A percentile compares a stretch with the other conserved stretches of the same genome.
Evolutionary conservation across 2,797 vertebrate species (phyloP).

Genomic region (Myotis pilosus): DNA sequence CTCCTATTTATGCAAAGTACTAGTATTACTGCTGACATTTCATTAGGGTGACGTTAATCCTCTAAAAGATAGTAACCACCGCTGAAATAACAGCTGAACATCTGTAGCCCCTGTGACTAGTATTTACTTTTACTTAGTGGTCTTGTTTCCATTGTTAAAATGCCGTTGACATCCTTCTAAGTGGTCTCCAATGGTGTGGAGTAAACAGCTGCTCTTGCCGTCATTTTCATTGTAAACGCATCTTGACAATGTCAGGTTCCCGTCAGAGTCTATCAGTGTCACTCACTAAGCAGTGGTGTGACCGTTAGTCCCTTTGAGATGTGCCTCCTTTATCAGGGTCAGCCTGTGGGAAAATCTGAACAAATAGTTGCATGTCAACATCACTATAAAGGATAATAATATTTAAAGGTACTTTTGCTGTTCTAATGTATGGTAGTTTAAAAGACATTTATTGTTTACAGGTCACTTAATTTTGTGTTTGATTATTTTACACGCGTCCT

Average conservation of each 20-base stretch:
- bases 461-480: neutral
- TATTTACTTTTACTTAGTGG: constrained; percentile 15
- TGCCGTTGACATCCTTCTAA: constrained; percentile 65
- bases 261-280: constrained; percentile 73
- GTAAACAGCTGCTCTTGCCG: constrained; percentile 59
- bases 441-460: neutral
- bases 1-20: neutral
- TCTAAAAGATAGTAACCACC: neutral
- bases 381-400: neutral
- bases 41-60: neutral
- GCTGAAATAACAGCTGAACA: neutral
- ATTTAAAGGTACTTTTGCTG: constrained; percentile 19
- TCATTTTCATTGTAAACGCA: constrained; percentile 76
- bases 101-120: neutral
- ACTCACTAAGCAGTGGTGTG: constrained; percentile 72
- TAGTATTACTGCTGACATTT: neutral
- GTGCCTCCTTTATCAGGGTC: constrained; percentile 76
- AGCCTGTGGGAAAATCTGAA: constrained; percentile 66
- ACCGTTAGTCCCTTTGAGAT: constrained; percentile 67
- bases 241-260: constrained; percentile 75
- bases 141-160: constrained; percentile 18
- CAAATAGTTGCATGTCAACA: constrained; percentile 40
- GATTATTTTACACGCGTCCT: neutral
- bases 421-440: neutral
- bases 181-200: constrained; percentile 71